Base-by-base conservation (phyloP, 1,140 invertebrate genomes). In the Anthonomus grandis region DNA sequence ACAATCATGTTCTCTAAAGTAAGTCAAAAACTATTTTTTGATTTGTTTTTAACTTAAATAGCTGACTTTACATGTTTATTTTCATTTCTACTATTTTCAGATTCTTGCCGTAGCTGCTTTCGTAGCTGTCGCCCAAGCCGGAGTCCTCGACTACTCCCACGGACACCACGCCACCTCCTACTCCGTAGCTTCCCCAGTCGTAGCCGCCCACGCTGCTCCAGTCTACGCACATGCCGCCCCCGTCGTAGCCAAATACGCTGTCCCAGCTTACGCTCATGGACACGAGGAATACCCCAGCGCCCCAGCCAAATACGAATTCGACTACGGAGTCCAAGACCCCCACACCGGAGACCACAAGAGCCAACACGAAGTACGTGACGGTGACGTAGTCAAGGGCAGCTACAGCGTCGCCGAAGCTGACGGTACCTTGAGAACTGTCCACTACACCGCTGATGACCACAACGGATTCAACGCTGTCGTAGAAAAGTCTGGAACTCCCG, bases 351-450 rank as follows among this genome's bases (percentile, higher is more conserved):
- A 81, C 61, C 72, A 76, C 56, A 80, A 82, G 69, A 77, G 74
- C 58, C 78, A 80, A 65, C 80, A 82, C 44, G 79, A 81, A 66
- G 75, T 73, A n/a, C 72, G 79, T 2, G 70, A 75, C 36, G 83
- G 83, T 3, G 83, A 84, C 64, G 76, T 84, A 12, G 83, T 85
- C 9, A 78, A 83, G 61, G 83, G 83, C 21, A 77, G 77, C 31
- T 84, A 84, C 70, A 82, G 79, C 0, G 67, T 85, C 10, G 74
- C 82, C 15, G 83, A 86, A 57, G 79, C 83, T 80, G 83, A 50
- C 76, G 78, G 38, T 83, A 72, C 78, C 52, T 77, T 81, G 47
- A 77, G 83, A 51, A 79, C 79, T 18, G 83, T 85, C 1, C 80
- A 83, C 62, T 85, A 86, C 69, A 82, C 81, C 4, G 75, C 76